Evolutionary conservation across 2,888 invertebrate genomes (phyloP), one percentile per base, ranked within the genome.

Genomic region (Lochmaea capreae): DNA sequence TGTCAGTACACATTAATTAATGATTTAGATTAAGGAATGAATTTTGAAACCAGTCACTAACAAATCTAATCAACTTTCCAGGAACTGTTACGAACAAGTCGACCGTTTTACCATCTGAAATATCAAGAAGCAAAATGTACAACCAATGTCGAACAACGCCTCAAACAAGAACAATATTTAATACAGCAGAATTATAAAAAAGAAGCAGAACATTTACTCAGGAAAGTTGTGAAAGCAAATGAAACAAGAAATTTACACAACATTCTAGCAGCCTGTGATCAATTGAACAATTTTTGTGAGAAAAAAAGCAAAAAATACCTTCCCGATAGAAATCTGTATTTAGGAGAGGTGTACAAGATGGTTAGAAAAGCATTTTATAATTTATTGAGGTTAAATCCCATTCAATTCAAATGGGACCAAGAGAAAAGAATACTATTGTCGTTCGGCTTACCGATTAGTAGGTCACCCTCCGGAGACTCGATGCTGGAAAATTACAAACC

Each of bases 41-140:
- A 26, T 26, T 26, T 26, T 26, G 26, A 26, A 26, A 26, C 4
- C 2, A 26, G 26, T 26, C 26, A 26, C 26, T 26, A 26, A 26
- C 22, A 22, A 22, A 22, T 3, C 33, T 33, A 5, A 33, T 33
- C 6, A 33, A 33, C 33, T 33, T 33, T 33, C 33, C 18, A 88
- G 79, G 86, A 88, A 74, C 81, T 88, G 11, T 77, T 89, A 4
- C 84, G 89, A 26, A 85, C 85, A 3, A 81, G 88, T 11, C 83
- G 85, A 72, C 89, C 89, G 0, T 85, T 88, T 65, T 89, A 89
- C 78, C 85, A 86, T 54, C 85, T 87, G 10, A 85, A 87, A 73
- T 88, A 85, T 70, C 84, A 85, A 73, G 85, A 86, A 76, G 81
- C 81, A 0, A 83, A 79, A 22, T 78, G 84, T 2, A 82, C 87